These are phyloP conservation scores for Onychostoma macrolepis DNA, from an alignment of 2,113 vertebrate genomes.

Conservation along the genomic window DNA sequence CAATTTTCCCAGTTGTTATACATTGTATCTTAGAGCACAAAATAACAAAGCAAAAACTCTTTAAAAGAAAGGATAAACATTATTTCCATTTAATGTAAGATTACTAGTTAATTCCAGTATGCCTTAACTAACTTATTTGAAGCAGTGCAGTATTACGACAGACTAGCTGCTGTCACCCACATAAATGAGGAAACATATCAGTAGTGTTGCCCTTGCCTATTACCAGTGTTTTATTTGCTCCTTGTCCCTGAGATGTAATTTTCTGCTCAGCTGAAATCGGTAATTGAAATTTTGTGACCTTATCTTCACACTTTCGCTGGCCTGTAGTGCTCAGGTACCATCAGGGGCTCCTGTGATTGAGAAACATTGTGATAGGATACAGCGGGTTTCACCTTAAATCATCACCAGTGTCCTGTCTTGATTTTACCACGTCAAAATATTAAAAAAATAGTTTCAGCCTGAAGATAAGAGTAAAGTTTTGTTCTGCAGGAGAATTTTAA, in stretches of 20 bases:
- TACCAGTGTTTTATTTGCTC: slow-evolving; percentile 41
- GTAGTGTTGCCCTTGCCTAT: slow-evolving; percentile 27
- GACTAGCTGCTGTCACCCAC: background rate
- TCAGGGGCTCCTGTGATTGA: slow-evolving; percentile 4
- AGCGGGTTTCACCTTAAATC: background rate
- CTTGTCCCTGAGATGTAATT: slow-evolving; percentile 55
- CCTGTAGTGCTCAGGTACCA: background rate
- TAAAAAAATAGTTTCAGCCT: background rate
- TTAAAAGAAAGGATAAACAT: background rate
- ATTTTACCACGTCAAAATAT: background rate
- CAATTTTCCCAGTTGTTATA: background rate
- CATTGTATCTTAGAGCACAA: background rate
- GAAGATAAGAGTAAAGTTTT: background rate
- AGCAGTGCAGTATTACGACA: background rate
- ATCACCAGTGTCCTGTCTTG: background rate
- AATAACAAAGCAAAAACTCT: background rate
- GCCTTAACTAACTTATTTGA: background rate
- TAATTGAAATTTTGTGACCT: slow-evolving; percentile 61
- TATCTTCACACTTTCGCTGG: slow-evolving; percentile 48
- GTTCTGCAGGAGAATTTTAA: background rate
- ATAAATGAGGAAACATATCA: slow-evolving; percentile 39
- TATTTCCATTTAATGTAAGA: background rate
- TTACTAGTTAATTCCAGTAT: background rate
- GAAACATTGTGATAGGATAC: slow-evolving; percentile 1
- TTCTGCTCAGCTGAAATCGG: slow-evolving; percentile 67